phyloP scores from a whole-genome alignment of 2,888 invertebrate genomes.

The Chaetogeoica ovagalla region DNA sequence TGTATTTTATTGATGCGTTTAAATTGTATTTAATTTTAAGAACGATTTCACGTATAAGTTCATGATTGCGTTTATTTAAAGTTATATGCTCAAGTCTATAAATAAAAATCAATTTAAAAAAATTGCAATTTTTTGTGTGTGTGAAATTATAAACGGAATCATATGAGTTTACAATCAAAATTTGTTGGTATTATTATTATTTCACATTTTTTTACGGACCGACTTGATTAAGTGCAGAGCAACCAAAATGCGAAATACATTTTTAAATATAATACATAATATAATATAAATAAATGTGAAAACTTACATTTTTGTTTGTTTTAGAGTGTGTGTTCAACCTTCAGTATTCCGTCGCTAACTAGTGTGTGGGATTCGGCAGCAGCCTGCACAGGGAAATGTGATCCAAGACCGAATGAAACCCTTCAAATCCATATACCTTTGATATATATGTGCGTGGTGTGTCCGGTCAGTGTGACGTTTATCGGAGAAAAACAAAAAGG shows the following conservation, averaged over 20 bases:
- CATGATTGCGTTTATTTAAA: too few relatives aligned
- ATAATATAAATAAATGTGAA: neutral
- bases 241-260: neutral
- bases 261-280: neutral
- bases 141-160: too few relatives aligned
- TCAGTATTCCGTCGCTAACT: constrained; percentile 12
- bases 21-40: too few relatives aligned
- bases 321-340: neutral
- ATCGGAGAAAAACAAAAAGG: neutral
- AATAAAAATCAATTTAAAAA: too few relatives aligned
- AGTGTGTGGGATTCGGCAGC: neutral
- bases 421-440: constrained; percentile 16
- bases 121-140: too few relatives aligned
- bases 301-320: neutral
- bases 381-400: constrained; percentile 5
- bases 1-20: too few relatives aligned
- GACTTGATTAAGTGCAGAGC: too few relatives aligned
- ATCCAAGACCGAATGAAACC: constrained; percentile 32
- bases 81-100: too few relatives aligned
- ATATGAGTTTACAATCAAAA: too few relatives aligned
- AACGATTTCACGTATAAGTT: too few relatives aligned
- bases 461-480: neutral
- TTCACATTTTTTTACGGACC: too few relatives aligned
- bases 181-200: too few relatives aligned
- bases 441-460: neutral